Conservation (phyloP, 2,888 invertebrate genomes). For the Lordiphosa fenestrarum region DNA sequence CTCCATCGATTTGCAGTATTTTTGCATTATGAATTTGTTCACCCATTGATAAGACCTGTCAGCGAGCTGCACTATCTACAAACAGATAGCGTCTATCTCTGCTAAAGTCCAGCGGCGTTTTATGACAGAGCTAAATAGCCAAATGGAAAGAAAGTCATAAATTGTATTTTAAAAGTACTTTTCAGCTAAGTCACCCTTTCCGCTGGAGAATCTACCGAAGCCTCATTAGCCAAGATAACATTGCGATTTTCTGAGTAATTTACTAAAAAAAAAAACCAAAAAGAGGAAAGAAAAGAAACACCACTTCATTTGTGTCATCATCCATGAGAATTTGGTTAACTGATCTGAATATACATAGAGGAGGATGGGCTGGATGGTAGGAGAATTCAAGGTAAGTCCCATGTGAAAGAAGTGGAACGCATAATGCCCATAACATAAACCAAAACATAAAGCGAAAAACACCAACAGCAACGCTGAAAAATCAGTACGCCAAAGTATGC, state of each 20-base stretch:
- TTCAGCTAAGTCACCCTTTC: slow-evolving; percentile 38
- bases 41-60: too few species aligned
- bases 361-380: not conserved
- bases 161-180: slow-evolving; percentile 32
- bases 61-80: not conserved
- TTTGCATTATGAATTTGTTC: too few species aligned
- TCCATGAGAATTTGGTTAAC: slow-evolving; percentile 14
- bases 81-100: slow-evolving; percentile 36
- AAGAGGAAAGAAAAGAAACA: not conserved
- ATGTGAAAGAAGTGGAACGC: slow-evolving; percentile 44
- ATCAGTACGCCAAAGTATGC: slow-evolving; percentile 63
- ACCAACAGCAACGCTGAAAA: slow-evolving; percentile 10
- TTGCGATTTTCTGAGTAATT: slow-evolving; percentile 27
- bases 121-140: not conserved
- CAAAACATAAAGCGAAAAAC: slow-evolving; percentile 26
- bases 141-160: slow-evolving; percentile 44
- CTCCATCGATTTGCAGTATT: too few species aligned
- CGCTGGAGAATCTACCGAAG: slow-evolving; percentile 19
- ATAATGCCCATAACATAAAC: slow-evolving; percentile 36
- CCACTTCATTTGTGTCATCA: slow-evolving; percentile 38
- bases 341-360: slow-evolving; percentile 15
- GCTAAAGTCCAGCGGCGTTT: slow-evolving; percentile 11
- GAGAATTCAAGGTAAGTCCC: slow-evolving; percentile 14
- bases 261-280: slow-evolving; percentile 16
- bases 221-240: slow-evolving; percentile 32